Evolutionary conservation across 2,113 vertebrate genomes (phyloP), one percentile per base, ranked within the genome.

Genomic region (Nothoprocta perdicaria): DNA sequence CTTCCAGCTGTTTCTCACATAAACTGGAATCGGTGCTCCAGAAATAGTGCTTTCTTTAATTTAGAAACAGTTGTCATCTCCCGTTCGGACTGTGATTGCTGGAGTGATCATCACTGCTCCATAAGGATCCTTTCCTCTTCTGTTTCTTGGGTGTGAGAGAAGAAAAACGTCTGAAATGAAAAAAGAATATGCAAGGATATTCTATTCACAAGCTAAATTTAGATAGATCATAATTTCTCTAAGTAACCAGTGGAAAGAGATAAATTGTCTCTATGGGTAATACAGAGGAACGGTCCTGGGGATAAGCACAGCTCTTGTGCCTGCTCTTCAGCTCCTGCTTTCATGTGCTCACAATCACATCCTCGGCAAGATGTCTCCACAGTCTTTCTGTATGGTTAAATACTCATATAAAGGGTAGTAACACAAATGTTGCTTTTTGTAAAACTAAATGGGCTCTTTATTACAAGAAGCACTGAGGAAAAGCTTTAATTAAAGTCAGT

Each of bases 261-360:
- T 10, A 38, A 67, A 33, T 45, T 61, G 6, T 82, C 40, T 77
- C 23, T 11, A 19, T 80, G 50, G 55, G 0, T 19, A 61, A 8
- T 68, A 40, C 22, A 61, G 62, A 69, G 27, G 33, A 8, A 7
- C 46, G 69, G 17, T 82, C 80, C 21, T 21, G 40, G 79, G 50
- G 38, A 61, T 31, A 76, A 45, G 31, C 13, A 3, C 3, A 45
- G 69, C 23, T 83, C 35, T 74, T 48, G 48, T 71, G 45, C 26
- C n/a, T 66, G 41, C 45, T 73, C 17, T 31, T 93, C 26, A 40
- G 53, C 14, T 77, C 21, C 43, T 57, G 48, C 41, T 80, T 76
- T 57, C 53, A 38, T 27, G 38, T 0, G 0, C 2, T 2, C 75
- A n/a, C 63, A 29, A 43, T 65, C 1, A 0, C 40, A 80, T 16